Conservation (phyloP, 2,797 vertebrate species). For the Paedocypris micromegethes region DNA sequence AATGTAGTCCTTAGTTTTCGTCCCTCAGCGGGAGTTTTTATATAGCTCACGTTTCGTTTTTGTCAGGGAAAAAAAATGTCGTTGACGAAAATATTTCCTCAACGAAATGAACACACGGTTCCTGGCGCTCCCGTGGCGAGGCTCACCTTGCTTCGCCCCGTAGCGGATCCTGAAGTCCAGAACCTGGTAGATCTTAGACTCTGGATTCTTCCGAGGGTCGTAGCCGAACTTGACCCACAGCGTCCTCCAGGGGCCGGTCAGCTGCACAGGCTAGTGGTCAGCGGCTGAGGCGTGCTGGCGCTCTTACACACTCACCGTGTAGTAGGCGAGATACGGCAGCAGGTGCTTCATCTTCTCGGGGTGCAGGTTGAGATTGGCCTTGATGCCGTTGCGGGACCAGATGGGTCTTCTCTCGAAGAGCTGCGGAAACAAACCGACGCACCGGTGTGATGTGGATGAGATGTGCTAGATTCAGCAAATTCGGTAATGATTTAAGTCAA, state of each 20-base stretch:
- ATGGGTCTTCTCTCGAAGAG: conserved; percentile 84
- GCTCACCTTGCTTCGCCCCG: conserved; percentile 86
- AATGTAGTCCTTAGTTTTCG: too few species aligned
- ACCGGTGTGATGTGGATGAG: conserved; percentile 26
- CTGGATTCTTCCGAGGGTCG: conserved; percentile 80
- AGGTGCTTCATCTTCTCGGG: conserved; percentile 93
- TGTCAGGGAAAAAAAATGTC: too few species aligned
- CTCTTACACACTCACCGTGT: conserved; percentile 81
- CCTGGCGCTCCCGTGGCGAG: not conserved
- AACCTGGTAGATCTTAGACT: conserved; percentile 90
- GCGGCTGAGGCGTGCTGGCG: too few species aligned
- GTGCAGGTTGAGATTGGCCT: conserved; percentile 85
- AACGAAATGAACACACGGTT: not conserved
- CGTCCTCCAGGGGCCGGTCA: conserved; percentile 96
- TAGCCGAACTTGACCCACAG: conserved; percentile 92
- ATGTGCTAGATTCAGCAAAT: not conserved
- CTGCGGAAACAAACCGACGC: conserved; percentile 56
- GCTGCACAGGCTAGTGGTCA: conserved; percentile 56
- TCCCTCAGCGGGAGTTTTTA: too few species aligned
- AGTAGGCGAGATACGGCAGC: conserved; percentile 84
- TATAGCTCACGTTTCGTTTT: too few species aligned
- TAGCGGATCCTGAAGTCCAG: conserved; percentile 95
- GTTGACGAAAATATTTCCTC: too few species aligned
- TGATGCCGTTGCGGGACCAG: conserved; percentile 92
- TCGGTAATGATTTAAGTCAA: too few species aligned